These are phyloP conservation scores for Xiphophorus maculatus DNA, from an alignment of 2,113 vertebrate species.

Conservation along the genomic window DNA sequence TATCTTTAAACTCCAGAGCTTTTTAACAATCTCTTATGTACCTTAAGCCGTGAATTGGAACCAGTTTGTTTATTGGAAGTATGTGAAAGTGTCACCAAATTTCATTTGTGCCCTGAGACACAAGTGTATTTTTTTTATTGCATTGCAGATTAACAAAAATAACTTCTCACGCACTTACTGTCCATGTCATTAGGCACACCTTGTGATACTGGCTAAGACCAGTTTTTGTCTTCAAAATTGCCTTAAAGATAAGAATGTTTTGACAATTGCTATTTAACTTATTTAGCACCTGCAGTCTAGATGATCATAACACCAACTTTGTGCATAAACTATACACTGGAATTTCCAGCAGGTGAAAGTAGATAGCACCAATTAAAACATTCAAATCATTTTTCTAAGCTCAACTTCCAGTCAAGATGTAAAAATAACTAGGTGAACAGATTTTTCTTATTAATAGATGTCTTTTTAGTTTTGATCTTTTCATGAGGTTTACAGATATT, in stretches of 20 bases:
- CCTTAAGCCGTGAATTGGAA: neutral
- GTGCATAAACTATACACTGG: neutral
- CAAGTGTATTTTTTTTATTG: neutral
- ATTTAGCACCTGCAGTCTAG: neutral
- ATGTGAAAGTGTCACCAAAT: neutral
- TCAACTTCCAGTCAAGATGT: neutral
- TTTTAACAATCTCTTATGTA: neutral
- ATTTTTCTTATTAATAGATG: neutral
- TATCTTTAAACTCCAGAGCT: neutral
- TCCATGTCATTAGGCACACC: neutral
- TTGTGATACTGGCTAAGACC: neutral
- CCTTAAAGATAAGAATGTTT: neutral
- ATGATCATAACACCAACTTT: neutral
- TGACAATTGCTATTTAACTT: no score
- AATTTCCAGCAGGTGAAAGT: neutral
- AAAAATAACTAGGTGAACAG: neutral
- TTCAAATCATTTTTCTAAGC: neutral
- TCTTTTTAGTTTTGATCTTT: constrained; percentile 2
- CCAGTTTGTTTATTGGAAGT: neutral
- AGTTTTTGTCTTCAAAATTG: neutral
- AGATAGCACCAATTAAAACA: neutral
- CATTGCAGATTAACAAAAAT: neutral
- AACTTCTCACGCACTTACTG: neutral
- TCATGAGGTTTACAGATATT: neutral
- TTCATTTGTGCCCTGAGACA: neutral